Evolutionary conservation across 2,888 invertebrate species (phyloP).

Genomic region (Pharmacophagus antenor): DNA sequence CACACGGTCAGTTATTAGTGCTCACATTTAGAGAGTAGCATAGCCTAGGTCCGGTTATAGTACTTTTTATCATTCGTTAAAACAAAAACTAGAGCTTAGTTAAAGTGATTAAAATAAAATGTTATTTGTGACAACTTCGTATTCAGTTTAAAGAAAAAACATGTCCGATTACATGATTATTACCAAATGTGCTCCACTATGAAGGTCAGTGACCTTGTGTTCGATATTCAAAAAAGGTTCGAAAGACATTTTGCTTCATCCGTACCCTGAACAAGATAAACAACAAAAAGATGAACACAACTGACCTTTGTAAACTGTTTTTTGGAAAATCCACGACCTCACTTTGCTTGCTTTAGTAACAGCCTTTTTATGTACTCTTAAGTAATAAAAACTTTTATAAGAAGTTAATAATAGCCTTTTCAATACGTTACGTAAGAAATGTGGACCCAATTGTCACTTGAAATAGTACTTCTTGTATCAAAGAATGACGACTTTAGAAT

Average conservation of each 20-base stretch:
- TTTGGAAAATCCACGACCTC: conserved; percentile 40
- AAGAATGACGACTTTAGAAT: too few species aligned
- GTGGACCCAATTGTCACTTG: neutral
- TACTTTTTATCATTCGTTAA: too few species aligned
- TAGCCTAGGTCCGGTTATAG: too few species aligned
- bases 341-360: conserved; percentile 18
- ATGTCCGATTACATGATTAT: too few species aligned
- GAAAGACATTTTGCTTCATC: neutral
- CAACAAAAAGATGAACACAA: conserved; percentile 19
- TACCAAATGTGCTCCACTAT: neutral
- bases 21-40: too few species aligned
- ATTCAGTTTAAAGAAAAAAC: too few species aligned
- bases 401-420: neutral
- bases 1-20: too few species aligned
- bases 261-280: conserved; percentile 14
- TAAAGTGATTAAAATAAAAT: too few species aligned
- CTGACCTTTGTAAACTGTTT: conserved; percentile 27
- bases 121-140: too few species aligned
- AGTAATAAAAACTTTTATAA: conserved; percentile 20
- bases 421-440: neutral
- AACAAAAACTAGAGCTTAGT: too few species aligned
- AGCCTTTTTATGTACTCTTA: conserved; percentile 26
- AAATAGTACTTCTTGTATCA: neutral
- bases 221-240: conserved; percentile 18
- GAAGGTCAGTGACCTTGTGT: conserved; percentile 19